Conservation (phyloP, 2,797 vertebrate species). For the Cossypha niveicapilla region DNA sequence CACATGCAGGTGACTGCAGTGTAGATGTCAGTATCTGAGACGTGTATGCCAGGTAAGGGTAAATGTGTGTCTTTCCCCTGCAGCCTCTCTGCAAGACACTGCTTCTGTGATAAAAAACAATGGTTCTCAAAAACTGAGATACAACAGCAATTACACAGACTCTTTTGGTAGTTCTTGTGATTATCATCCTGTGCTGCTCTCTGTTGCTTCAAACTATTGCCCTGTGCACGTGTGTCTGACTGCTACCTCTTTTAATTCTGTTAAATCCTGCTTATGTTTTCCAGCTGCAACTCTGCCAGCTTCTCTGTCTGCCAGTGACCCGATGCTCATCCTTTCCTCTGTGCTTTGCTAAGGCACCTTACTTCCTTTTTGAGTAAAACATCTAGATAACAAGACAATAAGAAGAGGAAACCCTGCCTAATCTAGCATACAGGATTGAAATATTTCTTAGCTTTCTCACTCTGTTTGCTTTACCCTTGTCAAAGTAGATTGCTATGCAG, state of each 20-base stretch:
- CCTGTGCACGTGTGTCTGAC: neutral
- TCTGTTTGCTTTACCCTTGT: conserved; percentile 12
- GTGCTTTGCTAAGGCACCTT: neutral
- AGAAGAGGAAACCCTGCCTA: neutral
- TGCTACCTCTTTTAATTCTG: neutral
- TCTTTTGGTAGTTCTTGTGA: neutral
- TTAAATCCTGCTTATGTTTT: neutral
- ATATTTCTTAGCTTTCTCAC: neutral
- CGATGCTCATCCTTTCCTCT: neutral
- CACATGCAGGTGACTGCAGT: neutral
- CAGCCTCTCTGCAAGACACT: neutral
- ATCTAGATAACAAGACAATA: neutral
- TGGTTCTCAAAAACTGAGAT: neutral
- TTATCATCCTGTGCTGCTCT: neutral
- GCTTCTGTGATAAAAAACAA: neutral
- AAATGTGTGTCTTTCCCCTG: neutral
- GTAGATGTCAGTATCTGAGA: neutral
- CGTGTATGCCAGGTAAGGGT: neutral
- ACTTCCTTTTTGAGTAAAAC: neutral
- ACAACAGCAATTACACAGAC: neutral
- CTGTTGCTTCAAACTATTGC: neutral
- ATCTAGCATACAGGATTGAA: neutral
- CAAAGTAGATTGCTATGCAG: conserved; percentile 9
- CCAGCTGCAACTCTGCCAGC: neutral
- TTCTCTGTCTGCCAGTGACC: neutral